Base-by-base conservation (phyloP, 1,140 invertebrate genomes). In the Aphelenchoides fujianensis region DNA sequence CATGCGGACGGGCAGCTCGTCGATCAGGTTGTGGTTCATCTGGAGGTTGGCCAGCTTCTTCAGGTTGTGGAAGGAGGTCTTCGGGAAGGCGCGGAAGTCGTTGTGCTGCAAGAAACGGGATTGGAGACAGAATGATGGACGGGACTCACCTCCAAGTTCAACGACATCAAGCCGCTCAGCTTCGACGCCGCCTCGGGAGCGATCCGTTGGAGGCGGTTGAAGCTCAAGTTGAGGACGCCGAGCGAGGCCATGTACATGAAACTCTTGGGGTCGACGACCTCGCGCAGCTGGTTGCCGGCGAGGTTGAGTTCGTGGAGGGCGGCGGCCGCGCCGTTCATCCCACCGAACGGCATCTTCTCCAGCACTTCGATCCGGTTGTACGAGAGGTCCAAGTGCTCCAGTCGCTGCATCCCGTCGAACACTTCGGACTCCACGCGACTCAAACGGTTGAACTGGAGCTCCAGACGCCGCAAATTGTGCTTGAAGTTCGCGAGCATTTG, bases 291-390 rank as follows among this genome's bases (percentile, higher is more conserved):
- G 67, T 77, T 77, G 9, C 77, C 77, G 23, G 77, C 75, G 55
- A 77, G 41, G 31, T 78, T 79, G 16, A 77, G 41, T 35, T 69
- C 34, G 23, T 41, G n/a, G 3, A 77, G 59, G 54, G 62, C 74
- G 9, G 34, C 41, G 12, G 41, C 35, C 9, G 55, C 67, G 30
- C 76, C 75, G 30, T 72, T 37, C 19, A 36, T 55, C n/a, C 67
- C 41, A 7, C 75, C 75, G 36, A 77, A 77, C 0, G 75, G 71
- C 77, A 77, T 78, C 34, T 79, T 77, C 28, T 62, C 75, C 27
- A 77, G 41, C 1, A 53, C 54, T 37, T 12, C 28, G 34, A 77
- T 77, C 54, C 34, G 34, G 57, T 77, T 77, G 19, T 73, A 35
- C 12, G 75, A 77, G 19, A 77, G 32, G 62, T 77, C 75, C 1